phyloP scores from a whole-genome alignment of 2,113 vertebrate species.

The Eupsittula cactorum region DNA sequence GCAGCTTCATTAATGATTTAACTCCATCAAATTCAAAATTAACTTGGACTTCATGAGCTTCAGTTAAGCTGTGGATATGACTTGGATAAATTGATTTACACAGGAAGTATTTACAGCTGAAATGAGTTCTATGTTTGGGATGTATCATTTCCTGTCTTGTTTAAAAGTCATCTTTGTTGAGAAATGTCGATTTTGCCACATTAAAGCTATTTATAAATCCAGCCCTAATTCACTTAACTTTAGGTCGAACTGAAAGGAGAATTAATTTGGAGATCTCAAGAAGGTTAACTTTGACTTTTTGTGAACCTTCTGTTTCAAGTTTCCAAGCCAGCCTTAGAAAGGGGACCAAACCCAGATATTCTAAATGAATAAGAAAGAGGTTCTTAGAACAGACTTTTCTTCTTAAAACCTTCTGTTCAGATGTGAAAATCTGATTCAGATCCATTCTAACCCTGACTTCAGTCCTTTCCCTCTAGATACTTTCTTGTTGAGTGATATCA shows the following conservation, averaged over 20 bases:
- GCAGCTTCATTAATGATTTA: not conserved
- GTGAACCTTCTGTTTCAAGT: not conserved
- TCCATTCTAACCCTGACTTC: not conserved
- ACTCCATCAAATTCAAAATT: not conserved
- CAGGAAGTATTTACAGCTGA: not conserved
- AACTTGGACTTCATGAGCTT: not conserved
- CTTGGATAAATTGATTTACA: not conserved
- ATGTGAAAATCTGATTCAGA: not conserved
- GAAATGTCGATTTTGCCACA: not conserved
- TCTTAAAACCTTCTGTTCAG: not conserved
- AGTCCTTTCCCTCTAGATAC: not conserved
- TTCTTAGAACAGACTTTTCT: not conserved
- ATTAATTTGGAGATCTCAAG: not conserved
- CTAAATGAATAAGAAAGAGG: not conserved
- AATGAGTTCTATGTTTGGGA: not conserved
- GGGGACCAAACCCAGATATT: not conserved
- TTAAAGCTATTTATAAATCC: not conserved
- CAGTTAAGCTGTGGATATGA: not conserved
- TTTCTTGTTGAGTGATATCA: not conserved
- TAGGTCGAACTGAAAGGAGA: not conserved
- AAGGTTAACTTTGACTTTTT: not conserved
- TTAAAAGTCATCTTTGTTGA: not conserved
- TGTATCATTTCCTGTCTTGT: not conserved
- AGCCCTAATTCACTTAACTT: not conserved
- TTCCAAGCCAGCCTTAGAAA: not conserved